A percentile compares a stretch with the other conserved stretches of the same genome.
Conservation (phyloP, 2,113 vertebrate species). For the Atractosteus spatula region DNA sequence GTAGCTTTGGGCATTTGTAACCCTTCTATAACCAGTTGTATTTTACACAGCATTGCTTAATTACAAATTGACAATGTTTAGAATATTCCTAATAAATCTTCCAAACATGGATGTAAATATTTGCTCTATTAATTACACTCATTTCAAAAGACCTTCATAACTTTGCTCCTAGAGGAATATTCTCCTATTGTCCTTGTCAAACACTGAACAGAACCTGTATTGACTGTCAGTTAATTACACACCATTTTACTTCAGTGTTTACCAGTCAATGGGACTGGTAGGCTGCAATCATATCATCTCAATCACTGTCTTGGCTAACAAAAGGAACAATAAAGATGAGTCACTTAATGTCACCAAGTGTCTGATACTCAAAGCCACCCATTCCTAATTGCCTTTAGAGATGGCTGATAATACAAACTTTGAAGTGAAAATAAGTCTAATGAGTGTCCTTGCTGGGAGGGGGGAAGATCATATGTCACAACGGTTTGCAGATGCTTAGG, state of each 20-base stretch:
- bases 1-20: no score
- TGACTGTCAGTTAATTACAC: constrained; percentile 91
- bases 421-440: constrained; percentile 88
- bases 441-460: constrained; percentile 71
- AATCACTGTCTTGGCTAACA: constrained; percentile 80
- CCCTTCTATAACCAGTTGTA: no score
- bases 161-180: constrained; percentile 68
- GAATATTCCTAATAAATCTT: neutral
- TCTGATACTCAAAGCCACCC: constrained; percentile 82
- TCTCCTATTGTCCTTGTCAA: constrained; percentile 70
- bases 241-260: constrained; percentile 83
- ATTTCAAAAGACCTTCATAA: constrained; percentile 62
- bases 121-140: constrained; percentile 42
- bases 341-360: constrained; percentile 78
- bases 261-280: constrained; percentile 81
- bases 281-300: constrained; percentile 74
- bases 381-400: constrained; percentile 90
- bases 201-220: constrained; percentile 83
- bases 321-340: constrained; percentile 84
- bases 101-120: constrained; percentile 48
- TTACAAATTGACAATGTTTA: neutral
- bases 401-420: constrained; percentile 84
- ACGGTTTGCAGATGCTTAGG: constrained; percentile 67
- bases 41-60: neutral
- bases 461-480: constrained; percentile 66